Percentiles rank a stretch among this genome's conserved stretches.
Conservation (phyloP, 2,797 vertebrate genomes). For the Carcharodon carcharias region DNA sequence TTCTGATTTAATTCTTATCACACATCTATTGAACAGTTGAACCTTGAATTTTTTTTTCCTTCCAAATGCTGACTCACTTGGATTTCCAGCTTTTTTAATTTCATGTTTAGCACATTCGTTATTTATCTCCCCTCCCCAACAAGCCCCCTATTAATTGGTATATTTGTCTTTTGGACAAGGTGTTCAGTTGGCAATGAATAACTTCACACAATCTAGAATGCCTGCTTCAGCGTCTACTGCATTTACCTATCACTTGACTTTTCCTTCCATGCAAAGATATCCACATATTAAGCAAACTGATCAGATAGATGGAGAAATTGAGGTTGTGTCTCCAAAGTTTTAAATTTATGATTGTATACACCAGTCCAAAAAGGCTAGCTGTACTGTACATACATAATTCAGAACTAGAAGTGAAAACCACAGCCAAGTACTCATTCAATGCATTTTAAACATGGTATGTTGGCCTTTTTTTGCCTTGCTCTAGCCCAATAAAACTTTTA, state of each 20-base stretch:
- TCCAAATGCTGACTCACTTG: background rate
- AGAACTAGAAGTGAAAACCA: background rate
- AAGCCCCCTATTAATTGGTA: background rate
- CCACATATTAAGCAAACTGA: background rate
- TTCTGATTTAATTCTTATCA: background rate
- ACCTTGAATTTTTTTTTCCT: background rate
- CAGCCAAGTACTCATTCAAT: conserved; percentile 6
- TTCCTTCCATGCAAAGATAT: background rate
- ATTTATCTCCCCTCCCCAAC: background rate
- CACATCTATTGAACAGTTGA: background rate
- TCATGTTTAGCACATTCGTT: background rate
- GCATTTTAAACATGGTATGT: conserved; percentile 19
- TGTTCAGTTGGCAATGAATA: background rate
- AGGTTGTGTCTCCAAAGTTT: background rate
- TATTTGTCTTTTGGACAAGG: background rate
- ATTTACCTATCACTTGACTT: background rate
- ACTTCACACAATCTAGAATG: background rate
- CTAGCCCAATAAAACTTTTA: background rate
- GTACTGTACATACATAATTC: background rate
- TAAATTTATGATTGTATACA: background rate
- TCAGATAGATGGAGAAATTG: background rate
- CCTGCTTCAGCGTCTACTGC: background rate
- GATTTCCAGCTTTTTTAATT: background rate
- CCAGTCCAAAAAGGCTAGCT: background rate
- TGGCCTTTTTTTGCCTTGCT: conserved; percentile 12